Base-by-base conservation (phyloP, 2,888 invertebrate genomes). In the Harpagoxenus sublaevis region DNA sequence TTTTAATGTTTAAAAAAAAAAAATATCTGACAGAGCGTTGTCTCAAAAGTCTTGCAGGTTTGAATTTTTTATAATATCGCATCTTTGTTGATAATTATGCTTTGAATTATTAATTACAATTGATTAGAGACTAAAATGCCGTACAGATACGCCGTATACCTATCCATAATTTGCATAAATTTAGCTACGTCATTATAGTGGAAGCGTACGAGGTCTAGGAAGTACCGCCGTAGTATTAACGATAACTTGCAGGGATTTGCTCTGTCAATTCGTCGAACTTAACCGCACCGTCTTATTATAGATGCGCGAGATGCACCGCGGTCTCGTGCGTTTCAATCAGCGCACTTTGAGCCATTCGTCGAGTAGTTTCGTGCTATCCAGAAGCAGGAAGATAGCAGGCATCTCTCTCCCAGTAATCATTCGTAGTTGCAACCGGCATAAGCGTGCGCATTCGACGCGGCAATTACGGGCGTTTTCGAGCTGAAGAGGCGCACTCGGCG, bases 391-490 rank as follows among this genome's bases (percentile, higher is more conserved):
- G 55, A n/a, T 57, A 68, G 68, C 55, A 45, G 53, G 77, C 28
- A 42, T 66, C 77, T 57, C 55, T 55, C 55, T 57, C 55, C 23
- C 31, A 42, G 70, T 45, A 78, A 66, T 70, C 70, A 70, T 70
- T 70, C 70, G 68, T 28, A 65, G 77, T 78, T 78, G 77, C 66
- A 53, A 23, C 9, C 63, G 55, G 68, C 68, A 73, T 48, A 83
- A 87, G 68, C 87, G 75, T 57, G 55, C 15, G 53, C 77, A 75
- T 87, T 83, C 81, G 86, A 85, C 68, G 82, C 78, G 84, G 83
- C 84, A 86, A 86, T 88, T 84, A 84, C 39, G 62, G 66, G 66
- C 51, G 66, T 62, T 10, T 79, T 83, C 31, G 63, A 75, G 73
- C 31, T 62, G 71, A 60, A 83, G 82, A n/a, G 39, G 68, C 48